Evolutionary conservation across 1,140 invertebrate species (phyloP), one percentile per base, ranked within the genome.

Genomic region (Steinernema feltiae): DNA sequence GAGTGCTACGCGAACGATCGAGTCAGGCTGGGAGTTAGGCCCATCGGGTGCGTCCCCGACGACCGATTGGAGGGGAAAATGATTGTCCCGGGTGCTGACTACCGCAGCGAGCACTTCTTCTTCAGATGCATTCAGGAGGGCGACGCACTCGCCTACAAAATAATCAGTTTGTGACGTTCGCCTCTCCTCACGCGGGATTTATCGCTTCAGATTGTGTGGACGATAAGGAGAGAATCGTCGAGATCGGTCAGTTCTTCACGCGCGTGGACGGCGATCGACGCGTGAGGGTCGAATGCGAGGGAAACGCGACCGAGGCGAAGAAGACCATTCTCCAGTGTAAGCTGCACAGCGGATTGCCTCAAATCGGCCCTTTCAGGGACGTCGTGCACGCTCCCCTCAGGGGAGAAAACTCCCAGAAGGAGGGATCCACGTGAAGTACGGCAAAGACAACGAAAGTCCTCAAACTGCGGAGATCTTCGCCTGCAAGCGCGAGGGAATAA

Each of bases 91-190:
- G 53, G 53, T 3, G 53, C 12, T 7, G 53, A 63, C 2, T 27
- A 63, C 53, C 53, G 53, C 7, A 63, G 24, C 53, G 24, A 63
- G 24, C 53, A 63, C 24, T 63, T 63, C 53, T 63, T 63, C 53
- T 63, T 63, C 53, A 7, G 53, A 3, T 63, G 53, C 53, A 3
- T 63, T 21, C 53, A 27, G 24, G 53, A 63, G 24, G 53, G 53
- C 53, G 53, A 63, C 53, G 7, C 53, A 3, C 53, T 63, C 53
- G 53, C 53, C 53, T 63, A 63, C 24, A 63, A 63, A 63, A 63
- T 63, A 3, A 63, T 63, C 12, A 63, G 53, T 63, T 63, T 27
- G 53, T 63, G 12, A 27, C 53, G 12, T 41, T 7, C 35, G 18
- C 18, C 53, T 63, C 24, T 21, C 53, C 7, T 63, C 15, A 12